Evolutionary conservation across 2,113 vertebrate genomes (phyloP), one percentile per base, ranked within the genome.

Genomic region (Osmerus mordax): DNA sequence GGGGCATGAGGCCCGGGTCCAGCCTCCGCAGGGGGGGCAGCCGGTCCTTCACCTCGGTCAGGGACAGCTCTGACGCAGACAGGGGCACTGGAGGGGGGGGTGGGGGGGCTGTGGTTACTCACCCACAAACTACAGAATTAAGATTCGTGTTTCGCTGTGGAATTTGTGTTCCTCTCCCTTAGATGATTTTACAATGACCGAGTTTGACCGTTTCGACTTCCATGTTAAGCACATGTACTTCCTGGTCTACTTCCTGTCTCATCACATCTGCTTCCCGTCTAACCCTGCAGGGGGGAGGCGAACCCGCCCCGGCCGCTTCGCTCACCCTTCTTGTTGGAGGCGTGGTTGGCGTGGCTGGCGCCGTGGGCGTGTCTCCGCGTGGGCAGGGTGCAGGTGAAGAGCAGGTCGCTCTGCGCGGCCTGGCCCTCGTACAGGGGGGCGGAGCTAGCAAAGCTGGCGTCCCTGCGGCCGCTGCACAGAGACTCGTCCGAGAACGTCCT

Each of bases 401-500:
- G 91, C 64, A 94, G 83, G 1, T 95, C 94, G 0, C 72, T 86
- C 75, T 93, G 86, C 3, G 90, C 67, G 1, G 83, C 70, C 0
- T 90, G 89, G 72, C 93, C 92, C 14, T 94, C 91, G 75, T 87
- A 19, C 29, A 85, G 63, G 0, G 89, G 69, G 32, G 64, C 36
- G 0, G 90, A 74, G 82, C 28, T 94, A 77, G 94, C 89, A 0
- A 90, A 96, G 80, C 91, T 87, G 65, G 93, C 73, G 0, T 95
- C 95, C 54, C 94, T 88, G 36, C 94, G 92, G 2, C 95, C 95
- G 0, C 95, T 94, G 88, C 95, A 96, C 54, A 97, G 88, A 0
- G 95, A 97, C 89, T 97, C 96, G 0, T 97, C 96, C 0, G 96
- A 97, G 67, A 97, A 91, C 0, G 96, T 97, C 55, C 95, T 91